phyloP scores from a whole-genome alignment of 2,797 vertebrate species.

The Zenarchopterus dispar region DNA sequence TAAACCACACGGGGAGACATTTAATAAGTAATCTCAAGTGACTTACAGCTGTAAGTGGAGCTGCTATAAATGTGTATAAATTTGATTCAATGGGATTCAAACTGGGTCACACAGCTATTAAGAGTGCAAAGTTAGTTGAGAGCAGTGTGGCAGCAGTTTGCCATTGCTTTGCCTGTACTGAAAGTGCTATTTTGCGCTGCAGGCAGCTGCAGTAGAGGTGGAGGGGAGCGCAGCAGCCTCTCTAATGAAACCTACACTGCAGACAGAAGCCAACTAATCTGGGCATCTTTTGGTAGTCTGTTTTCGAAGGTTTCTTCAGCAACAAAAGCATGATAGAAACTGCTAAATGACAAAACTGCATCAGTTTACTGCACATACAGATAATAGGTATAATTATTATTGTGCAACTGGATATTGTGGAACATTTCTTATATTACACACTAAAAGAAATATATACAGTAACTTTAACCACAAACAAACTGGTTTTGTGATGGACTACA shows the following conservation, averaged over 20 bases:
- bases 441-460: no score
- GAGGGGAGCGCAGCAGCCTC: slow-evolving; percentile 30
- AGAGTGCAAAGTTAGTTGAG: slow-evolving; percentile 65
- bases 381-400: no score
- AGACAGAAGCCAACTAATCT: slow-evolving; percentile 24
- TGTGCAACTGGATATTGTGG: no score
- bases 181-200: slow-evolving; percentile 39
- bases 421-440: no score
- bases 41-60: slow-evolving; percentile 69
- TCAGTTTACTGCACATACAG: slow-evolving; percentile 9
- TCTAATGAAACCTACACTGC: slow-evolving; percentile 56
- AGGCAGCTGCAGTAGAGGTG: slow-evolving; percentile 37
- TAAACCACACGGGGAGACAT: slow-evolving; percentile 51
- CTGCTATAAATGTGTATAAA: slow-evolving; percentile 65
- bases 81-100: slow-evolving; percentile 72
- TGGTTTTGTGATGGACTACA: no score
- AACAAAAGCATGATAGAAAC: background rate
- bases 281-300: slow-evolving; percentile 27
- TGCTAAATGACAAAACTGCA: slow-evolving; percentile 27
- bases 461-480: no score
- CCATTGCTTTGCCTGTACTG: slow-evolving; percentile 29
- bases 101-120: slow-evolving; percentile 77
- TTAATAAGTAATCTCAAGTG: slow-evolving; percentile 65
- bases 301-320: slow-evolving; percentile 14
- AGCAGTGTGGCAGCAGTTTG: slow-evolving; percentile 60